Evolutionary conservation across 1,140 invertebrate genomes (phyloP).

Genomic region (Sitobion miscanthi): DNA sequence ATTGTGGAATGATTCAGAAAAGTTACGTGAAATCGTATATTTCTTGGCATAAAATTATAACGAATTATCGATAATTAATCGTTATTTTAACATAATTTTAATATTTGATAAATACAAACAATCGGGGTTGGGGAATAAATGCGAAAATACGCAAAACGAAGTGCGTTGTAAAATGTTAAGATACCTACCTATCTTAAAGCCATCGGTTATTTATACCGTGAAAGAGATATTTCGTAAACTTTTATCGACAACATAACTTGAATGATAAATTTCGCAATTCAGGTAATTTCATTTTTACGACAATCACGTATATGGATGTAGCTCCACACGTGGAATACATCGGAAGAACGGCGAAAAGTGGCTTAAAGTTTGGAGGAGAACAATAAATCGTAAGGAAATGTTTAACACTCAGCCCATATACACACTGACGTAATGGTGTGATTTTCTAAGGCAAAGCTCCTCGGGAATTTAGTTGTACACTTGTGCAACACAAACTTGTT

Average conservation of each 20-base stretch:
- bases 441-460: conserved; percentile 8
- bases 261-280: conserved; percentile 32
- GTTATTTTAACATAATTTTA: neutral
- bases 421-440: conserved; percentile 31
- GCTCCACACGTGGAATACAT: neutral
- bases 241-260: conserved; percentile 3
- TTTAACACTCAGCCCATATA: conserved; percentile 10
- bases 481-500: conserved; percentile 16
- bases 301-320: neutral
- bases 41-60: neutral
- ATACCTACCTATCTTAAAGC: neutral
- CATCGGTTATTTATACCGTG: neutral
- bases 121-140: neutral
- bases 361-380: conserved; percentile 24
- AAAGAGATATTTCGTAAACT: conserved; percentile 26
- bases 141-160: neutral
- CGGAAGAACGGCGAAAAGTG: neutral
- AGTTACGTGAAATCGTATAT: neutral
- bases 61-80: neutral
- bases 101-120: neutral
- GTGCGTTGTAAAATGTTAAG: neutral
- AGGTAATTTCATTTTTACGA: conserved; percentile 30
- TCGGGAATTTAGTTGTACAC: conserved; percentile 14
- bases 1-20: neutral
- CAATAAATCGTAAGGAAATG: conserved; percentile 36